These are phyloP conservation scores for Oostethus manadensis DNA, from an alignment of 2,113 vertebrate genomes.

Conservation along the genomic window DNA sequence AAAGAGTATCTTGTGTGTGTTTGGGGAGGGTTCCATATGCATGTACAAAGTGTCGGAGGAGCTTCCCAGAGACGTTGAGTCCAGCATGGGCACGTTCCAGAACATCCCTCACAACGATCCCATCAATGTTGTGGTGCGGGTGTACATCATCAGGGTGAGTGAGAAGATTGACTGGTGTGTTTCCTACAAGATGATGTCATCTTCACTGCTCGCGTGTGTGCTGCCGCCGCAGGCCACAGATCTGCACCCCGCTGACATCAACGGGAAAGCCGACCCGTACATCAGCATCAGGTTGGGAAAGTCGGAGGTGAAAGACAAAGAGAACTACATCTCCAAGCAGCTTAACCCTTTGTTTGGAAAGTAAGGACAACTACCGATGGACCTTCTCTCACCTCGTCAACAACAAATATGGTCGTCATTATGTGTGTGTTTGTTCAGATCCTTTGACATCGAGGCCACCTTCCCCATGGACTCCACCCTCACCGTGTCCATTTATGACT, in stretches of 20 bases:
- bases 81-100: slow-evolving; percentile 93
- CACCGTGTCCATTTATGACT: slow-evolving; percentile 90
- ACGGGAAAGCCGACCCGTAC: slow-evolving; percentile 95
- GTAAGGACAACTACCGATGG: slow-evolving; percentile 68
- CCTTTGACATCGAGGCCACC: slow-evolving; percentile 93
- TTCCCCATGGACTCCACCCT: slow-evolving; percentile 98
- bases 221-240: slow-evolving; percentile 82
- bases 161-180: no score
- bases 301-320: slow-evolving; percentile 93
- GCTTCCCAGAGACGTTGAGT: slow-evolving; percentile 80
- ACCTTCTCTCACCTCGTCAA: no score
- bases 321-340: slow-evolving; percentile 99
- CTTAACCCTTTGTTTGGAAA: slow-evolving; percentile 96
- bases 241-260: slow-evolving; percentile 95
- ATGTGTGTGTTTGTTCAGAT: slow-evolving; percentile 62
- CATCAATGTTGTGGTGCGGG: slow-evolving; percentile 85
- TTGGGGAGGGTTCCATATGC: slow-evolving; percentile 85
- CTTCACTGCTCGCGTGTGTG: not conserved
- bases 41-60: slow-evolving; percentile 94
- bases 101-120: slow-evolving; percentile 94
- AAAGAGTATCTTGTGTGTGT: not conserved
- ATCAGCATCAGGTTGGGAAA: slow-evolving; percentile 91
- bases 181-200: no score
- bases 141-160: slow-evolving; percentile 89
- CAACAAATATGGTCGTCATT: not conserved